These are phyloP conservation scores for Chymomyza amoena DNA, from an alignment of 2,888 invertebrate species.

Conservation along the genomic window DNA sequence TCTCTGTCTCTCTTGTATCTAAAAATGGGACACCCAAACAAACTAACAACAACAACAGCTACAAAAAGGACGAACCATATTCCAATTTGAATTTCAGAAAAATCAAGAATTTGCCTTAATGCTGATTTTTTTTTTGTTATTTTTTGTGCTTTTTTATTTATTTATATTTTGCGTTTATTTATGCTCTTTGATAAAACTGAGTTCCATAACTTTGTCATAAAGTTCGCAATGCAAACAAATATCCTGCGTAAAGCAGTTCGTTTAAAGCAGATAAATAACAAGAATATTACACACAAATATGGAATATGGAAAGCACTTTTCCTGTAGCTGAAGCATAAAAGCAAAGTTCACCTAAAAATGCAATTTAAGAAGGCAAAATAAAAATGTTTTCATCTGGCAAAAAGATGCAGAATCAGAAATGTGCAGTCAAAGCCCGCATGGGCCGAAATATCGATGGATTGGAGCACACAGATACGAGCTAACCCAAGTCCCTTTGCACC, in stretches of 20 bases:
- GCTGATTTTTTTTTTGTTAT: neutral
- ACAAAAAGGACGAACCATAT: neutral
- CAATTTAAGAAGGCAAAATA: too few species aligned
- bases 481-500: too few species aligned
- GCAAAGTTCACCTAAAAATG: too few species aligned
- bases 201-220: neutral
- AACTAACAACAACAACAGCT: constrained; percentile 19
- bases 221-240: neutral
- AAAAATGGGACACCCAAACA: neutral
- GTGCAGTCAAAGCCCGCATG: too few species aligned
- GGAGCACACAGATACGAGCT: too few species aligned
- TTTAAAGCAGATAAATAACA: neutral
- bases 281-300: neutral
- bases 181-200: neutral
- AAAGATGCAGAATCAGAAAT: too few species aligned
- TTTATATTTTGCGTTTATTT: neutral
- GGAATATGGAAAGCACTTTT: too few species aligned
- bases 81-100: constrained; percentile 22
- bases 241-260: neutral
- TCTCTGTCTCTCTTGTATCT: too few species aligned
- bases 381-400: constrained; percentile 18
- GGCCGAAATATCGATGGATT: too few species aligned
- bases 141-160: neutral
- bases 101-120: constrained; percentile 26
- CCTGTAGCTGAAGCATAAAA: too few species aligned